Base-by-base conservation (phyloP, 2,797 vertebrate species). In the Periparus ater region DNA sequence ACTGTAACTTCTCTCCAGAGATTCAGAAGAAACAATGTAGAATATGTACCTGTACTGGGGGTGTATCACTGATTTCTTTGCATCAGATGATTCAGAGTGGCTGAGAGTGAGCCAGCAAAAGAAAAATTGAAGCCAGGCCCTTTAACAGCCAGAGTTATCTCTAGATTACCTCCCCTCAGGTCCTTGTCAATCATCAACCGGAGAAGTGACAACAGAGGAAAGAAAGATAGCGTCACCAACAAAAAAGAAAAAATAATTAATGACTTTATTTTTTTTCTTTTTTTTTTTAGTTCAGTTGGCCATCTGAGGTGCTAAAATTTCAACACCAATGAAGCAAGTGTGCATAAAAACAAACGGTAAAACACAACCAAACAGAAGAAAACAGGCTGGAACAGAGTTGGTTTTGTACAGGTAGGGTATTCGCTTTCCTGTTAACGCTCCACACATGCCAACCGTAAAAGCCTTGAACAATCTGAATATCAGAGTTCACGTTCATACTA, bases 201-300 rank as follows among this genome's bases (percentile, higher is more conserved):
- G 18, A 12, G 27, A 50, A 88, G 7, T 17, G 47, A 91, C 62
- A 3, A 2, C 26, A 40, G 80, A 48, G 51, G 27, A 85, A 96
- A 91, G 27, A 96, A 93, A 96, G 3, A 54, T 27, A 82, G 90
- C 30, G 60, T 70, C 94, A 93, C 54, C 71, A 94, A 91, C 76
- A 92, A 95, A 93, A 96, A 94, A 66, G 78, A 94, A 96, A 97
- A 97, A 97, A 96, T 91, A 97, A 94, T 71, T 75, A 91, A 95
- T 77, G 73, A 90, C 78, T 97, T 97, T 97, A 96, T 96, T 97
- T 86, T 95, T 95, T 86, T 78, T 96, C 97, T 40, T 91, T 96
- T 88, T 83, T 91, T 87, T 84, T 91, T 96, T 93, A 96, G 91
- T 93, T 94, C 91, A 93, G 92, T 94, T 94, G 94, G 94, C 91